Conservation (phyloP, 2,113 vertebrate genomes). For the Orycteropus afer region DNA sequence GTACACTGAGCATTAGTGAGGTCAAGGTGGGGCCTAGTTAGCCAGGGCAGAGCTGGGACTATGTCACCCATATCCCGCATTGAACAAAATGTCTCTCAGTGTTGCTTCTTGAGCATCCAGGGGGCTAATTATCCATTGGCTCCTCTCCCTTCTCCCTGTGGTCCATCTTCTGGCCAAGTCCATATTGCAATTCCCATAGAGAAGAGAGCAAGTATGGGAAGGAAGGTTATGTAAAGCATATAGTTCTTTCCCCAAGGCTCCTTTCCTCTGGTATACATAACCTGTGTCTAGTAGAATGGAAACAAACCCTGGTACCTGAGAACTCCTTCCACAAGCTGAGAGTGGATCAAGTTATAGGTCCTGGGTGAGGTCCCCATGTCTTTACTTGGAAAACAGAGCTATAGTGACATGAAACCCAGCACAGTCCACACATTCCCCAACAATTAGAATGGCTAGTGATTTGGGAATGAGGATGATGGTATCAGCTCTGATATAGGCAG, state of each 20-base stretch:
- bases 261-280: accelerated
- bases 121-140: neutral
- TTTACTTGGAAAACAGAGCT: neutral
- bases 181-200: neutral
- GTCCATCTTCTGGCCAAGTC: neutral
- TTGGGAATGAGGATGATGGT: neutral
- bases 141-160: neutral
- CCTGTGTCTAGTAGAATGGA: accelerated
- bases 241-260: neutral
- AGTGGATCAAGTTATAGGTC: too few relatives aligned
- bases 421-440: neutral
- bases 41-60: neutral
- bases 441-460: neutral
- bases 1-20: neutral
- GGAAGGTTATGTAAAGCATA: neutral
- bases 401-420: neutral
- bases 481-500: neutral
- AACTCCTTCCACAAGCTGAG: neutral
- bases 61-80: accelerated
- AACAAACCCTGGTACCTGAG: neutral
- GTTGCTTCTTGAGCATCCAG: neutral
- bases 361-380: neutral
- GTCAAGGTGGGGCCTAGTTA: neutral
- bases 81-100: neutral
- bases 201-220: too few relatives aligned